A percentile compares a stretch with the other conserved stretches of the same genome.
Conservation (phyloP, 1,140 invertebrate species). For the Drosophila willistoni region DNA sequence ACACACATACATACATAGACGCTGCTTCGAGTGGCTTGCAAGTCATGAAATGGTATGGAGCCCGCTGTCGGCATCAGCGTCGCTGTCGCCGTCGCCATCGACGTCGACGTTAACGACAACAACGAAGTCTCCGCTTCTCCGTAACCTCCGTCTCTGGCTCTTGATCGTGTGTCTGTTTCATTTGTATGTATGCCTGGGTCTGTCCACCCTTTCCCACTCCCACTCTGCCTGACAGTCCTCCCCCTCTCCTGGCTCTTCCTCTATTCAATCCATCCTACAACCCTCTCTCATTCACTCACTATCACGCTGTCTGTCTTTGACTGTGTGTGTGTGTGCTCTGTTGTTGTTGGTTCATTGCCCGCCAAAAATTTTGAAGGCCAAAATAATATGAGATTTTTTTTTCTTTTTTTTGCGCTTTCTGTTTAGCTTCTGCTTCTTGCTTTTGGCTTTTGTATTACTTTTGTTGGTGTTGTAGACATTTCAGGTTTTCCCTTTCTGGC, state of each 20-base stretch:
- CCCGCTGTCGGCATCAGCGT: neutral
- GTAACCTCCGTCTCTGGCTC: constrained; percentile 9
- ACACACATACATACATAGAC: neutral
- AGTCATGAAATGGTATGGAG: constrained; percentile 37
- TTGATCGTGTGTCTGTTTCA: constrained; percentile 51
- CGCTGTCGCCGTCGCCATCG: neutral
- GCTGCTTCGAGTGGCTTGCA: constrained; percentile 35
- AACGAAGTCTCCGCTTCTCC: neutral
- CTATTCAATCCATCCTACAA: neutral
- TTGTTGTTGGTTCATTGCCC: constrained; percentile 83
- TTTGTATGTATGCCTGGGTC: constrained; percentile 31
- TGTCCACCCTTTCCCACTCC: neutral
- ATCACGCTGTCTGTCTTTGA: constrained; percentile 27
- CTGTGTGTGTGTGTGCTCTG: constrained; percentile 43
- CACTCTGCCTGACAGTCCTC: neutral
- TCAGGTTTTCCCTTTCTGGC: constrained; percentile 80
- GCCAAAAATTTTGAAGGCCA: constrained; percentile 83
- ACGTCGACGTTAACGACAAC: neutral
- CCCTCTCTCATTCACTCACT: constrained; percentile 15
- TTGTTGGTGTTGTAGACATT: constrained; percentile 57
- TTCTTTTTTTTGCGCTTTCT: constrained; percentile 48
- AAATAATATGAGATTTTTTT: constrained; percentile 80
- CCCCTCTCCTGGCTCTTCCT: neutral
- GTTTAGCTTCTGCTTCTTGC: constrained; percentile 53
- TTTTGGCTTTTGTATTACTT: constrained; percentile 53